Base-by-base conservation (phyloP, 2,113 vertebrate genomes). In the Conger conger region DNA sequence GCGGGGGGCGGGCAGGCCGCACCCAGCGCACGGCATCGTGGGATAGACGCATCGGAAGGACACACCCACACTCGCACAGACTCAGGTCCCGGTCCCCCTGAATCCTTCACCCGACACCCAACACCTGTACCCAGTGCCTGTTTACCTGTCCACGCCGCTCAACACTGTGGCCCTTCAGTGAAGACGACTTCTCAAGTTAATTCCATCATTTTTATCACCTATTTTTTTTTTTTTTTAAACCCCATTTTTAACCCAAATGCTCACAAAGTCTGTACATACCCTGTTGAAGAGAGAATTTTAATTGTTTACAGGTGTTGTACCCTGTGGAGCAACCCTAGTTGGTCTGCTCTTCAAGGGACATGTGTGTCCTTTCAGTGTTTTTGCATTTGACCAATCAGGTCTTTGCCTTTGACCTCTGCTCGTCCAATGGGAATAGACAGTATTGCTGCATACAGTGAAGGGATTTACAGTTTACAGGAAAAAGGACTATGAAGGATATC, bases 251-350 rank as follows among this genome's bases (percentile, higher is more conserved):
- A 50, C 45, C 11, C 30, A 76, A 33, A 76, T 76, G 16, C 37
- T 73, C 68, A n/a, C n/a, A 33, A 73, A 33, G n/a, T 73, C 68
- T 73, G 27, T 73, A 33, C 68, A n/a, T 73, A 33, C n/a, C n/a
- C 9, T 33, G 1, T 13, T 23, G 30, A 11, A 73, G 68, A 73
- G 68, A 86, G 83, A 73, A 84, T 87, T 68, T 7, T 35, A 88
- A 85, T 86, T 90, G 91, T 93, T 92, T 91, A 91, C 91, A 91
- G 50, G 54, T 33, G 60, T 88, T 82, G 82, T 40, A 81, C 18
- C 45, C 40, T 86, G 87, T 81, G 53, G 60, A 91, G 85, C 85
- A 85, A 82, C 84, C 88, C 84, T 85, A 84, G 79, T 88, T 86
- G 76, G n/a, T 85, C 36, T 6, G 60, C 42, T 78, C 73, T 76